These are phyloP conservation scores for Tragopan temminckii DNA, from an alignment of 2,797 vertebrate genomes.

Conservation along the genomic window DNA sequence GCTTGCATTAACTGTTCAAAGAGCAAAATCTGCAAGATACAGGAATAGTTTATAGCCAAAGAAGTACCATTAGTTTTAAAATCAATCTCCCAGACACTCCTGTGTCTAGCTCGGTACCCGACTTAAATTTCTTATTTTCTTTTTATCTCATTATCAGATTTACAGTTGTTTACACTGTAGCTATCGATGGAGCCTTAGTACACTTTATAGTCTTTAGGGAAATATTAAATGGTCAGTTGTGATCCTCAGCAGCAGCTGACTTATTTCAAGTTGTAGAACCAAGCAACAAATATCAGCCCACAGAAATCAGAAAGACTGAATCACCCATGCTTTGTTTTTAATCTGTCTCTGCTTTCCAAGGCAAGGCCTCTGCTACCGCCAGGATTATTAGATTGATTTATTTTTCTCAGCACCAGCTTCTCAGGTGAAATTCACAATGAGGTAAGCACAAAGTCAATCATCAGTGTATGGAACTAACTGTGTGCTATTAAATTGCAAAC, in stretches of 20 bases:
- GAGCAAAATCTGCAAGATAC: neutral
- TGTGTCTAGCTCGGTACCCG: neutral
- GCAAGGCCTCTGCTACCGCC: neutral
- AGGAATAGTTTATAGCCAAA: neutral
- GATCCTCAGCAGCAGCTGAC: neutral
- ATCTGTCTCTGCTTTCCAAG: neutral
- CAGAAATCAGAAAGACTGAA: neutral
- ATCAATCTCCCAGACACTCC: neutral
- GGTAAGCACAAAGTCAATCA: neutral
- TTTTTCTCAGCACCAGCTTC: neutral
- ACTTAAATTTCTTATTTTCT: neutral
- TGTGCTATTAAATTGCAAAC: neutral
- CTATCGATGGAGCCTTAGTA: neutral
- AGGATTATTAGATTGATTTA: neutral
- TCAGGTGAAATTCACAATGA: fast-evolving
- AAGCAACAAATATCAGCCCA: neutral
- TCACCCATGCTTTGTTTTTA: neutral
- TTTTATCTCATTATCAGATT: neutral
- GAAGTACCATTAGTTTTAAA: neutral
- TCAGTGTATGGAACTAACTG: too few relatives aligned
- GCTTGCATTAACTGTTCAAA: neutral
- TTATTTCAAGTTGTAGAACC: neutral
- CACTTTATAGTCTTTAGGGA: neutral
- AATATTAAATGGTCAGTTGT: neutral
- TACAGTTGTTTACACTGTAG: neutral